Evolutionary conservation across 2,888 invertebrate genomes (phyloP).

Genomic region (Acleris cristana): DNA sequence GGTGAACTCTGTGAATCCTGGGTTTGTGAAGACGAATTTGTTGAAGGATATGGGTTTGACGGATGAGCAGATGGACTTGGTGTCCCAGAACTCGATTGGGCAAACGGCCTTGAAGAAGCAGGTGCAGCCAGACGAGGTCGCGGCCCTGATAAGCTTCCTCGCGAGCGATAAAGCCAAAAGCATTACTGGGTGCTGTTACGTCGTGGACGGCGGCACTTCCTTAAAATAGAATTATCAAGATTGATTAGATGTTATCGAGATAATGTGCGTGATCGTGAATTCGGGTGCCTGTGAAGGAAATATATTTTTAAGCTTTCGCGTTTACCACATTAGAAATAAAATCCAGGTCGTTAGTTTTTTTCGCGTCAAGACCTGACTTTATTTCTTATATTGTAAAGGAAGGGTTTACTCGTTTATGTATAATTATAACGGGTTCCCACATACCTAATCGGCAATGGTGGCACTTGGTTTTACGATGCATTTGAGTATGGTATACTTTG

Average conservation of each 20-base stretch:
- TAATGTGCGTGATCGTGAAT: no score
- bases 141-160: conserved; percentile 93
- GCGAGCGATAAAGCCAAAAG: conserved; percentile 94
- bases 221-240: conserved; percentile 41
- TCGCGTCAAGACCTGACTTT: no score
- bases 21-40: conserved; percentile 94
- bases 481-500: no score
- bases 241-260: not conserved
- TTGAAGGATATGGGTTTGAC: conserved; percentile 86
- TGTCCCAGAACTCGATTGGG: conserved; percentile 83
- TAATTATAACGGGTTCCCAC: no score
- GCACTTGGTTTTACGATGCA: no score
- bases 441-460: no score
- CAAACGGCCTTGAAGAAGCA: conserved; percentile 95
- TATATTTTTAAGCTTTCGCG: no score
- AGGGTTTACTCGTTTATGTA: no score
- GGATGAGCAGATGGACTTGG: conserved; percentile 89
- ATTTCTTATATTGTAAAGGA: no score
- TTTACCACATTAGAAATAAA: no score
- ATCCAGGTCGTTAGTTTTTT: no score
- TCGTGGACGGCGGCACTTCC: conserved; percentile 68
- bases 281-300: no score
- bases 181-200: conserved; percentile 89
- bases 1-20: conserved; percentile 96
- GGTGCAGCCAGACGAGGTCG: conserved; percentile 93